Evolutionary conservation across 2,888 invertebrate species (phyloP).

Genomic region (Desoria tigrina): DNA sequence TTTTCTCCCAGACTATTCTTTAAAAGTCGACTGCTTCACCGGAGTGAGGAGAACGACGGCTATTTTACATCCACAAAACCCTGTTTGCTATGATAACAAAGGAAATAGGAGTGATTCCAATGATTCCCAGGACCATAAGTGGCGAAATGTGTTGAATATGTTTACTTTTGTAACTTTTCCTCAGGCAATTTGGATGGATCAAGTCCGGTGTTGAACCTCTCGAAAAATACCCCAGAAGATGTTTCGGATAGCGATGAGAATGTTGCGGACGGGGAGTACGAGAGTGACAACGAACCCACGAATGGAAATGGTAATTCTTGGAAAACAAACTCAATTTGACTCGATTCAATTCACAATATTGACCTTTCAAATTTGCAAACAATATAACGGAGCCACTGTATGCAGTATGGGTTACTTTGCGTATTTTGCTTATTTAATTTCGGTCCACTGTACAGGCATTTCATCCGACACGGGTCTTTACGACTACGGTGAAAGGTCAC

Average conservation of each 20-base stretch:
- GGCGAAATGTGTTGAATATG: constrained; percentile 17
- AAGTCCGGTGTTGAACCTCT: constrained; percentile 88
- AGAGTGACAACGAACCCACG: constrained; percentile 72
- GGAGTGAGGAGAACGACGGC: constrained; percentile 7
- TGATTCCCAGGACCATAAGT: constrained; percentile 3
- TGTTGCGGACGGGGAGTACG: constrained; percentile 69
- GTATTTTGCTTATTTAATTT: too few relatives aligned
- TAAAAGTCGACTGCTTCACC: not conserved
- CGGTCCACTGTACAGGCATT: constrained; percentile 5
- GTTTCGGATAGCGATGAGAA: constrained; percentile 54
- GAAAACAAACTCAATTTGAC: too few relatives aligned
- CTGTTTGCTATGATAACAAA: constrained; percentile 19
- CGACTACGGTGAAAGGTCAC: constrained; percentile 32
- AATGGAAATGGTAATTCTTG: constrained; percentile 27
- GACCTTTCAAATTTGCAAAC: not conserved
- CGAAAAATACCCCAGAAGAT: constrained; percentile 70
- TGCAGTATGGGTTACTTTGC: too few relatives aligned
- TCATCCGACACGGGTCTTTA: constrained; percentile 16
- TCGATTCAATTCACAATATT: too few relatives aligned
- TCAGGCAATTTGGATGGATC: constrained; percentile 82
- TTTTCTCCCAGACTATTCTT: constrained; percentile 2
- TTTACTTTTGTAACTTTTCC: constrained; percentile 42
- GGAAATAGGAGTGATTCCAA: constrained; percentile 10
- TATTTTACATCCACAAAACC: constrained; percentile 1
- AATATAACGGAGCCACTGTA: too few relatives aligned